phyloP scores from a whole-genome alignment of 2,113 vertebrate genomes.

The Epinephelus cyanopodus region DNA sequence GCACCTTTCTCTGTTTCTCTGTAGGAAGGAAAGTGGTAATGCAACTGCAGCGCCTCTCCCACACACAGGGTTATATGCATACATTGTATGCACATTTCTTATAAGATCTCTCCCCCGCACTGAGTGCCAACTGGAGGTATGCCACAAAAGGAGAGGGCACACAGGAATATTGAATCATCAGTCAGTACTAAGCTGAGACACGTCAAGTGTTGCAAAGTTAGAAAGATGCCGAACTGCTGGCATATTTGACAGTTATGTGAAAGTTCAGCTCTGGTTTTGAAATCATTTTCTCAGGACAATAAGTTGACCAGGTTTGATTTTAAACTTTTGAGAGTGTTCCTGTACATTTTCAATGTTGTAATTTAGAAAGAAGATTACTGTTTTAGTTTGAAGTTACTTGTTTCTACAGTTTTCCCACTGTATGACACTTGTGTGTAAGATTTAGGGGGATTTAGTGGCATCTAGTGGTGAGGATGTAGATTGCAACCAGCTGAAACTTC shows the following conservation, averaged over 20 bases:
- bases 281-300: neutral
- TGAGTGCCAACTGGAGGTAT: slow-evolving; percentile 30
- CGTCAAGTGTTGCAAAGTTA: slow-evolving; percentile 2
- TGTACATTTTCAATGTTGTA: neutral
- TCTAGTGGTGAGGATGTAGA: too few species aligned
- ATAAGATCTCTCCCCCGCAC: slow-evolving; percentile 28
- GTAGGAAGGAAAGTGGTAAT: neutral
- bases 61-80: slow-evolving; percentile 32
- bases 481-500: too few species aligned
- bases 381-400: neutral
- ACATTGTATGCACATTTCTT: slow-evolving; percentile 32
- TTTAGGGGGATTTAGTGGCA: too few species aligned
- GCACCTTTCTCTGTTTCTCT: slow-evolving; percentile 18
- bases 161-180: slow-evolving; percentile 46
- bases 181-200: slow-evolving; percentile 9
- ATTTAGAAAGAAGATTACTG: neutral
- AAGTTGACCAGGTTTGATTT: neutral
- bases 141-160: slow-evolving; percentile 18
- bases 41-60: slow-evolving; percentile 18
- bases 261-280: neutral
- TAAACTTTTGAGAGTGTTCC: neutral
- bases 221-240: slow-evolving; percentile 8
- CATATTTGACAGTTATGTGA: neutral
- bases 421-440: neutral
- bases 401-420: neutral